Percentiles rank a stretch among this genome's conserved stretches.
Conservation (phyloP, 2,888 invertebrate genomes). For the Thereva unica region DNA sequence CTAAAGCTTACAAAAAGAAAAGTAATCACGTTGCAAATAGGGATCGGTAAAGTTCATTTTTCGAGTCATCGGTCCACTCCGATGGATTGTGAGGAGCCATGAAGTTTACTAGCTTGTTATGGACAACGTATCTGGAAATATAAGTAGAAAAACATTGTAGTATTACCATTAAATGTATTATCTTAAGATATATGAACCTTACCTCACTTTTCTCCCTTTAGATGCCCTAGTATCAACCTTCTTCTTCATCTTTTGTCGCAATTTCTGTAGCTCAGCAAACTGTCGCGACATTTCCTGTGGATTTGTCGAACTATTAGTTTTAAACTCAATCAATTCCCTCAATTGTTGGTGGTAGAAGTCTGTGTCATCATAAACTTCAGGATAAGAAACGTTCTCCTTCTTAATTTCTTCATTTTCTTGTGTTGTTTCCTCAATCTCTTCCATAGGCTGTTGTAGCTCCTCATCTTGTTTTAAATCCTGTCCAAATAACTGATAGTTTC, state of each 20-base stretch:
- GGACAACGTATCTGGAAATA: slow-evolving; percentile 73
- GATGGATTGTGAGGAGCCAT: slow-evolving; percentile 78
- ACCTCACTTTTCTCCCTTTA: slow-evolving; percentile 87
- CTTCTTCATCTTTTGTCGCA: slow-evolving; percentile 88
- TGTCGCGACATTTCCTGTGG: slow-evolving; percentile 85
- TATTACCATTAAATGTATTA: not conserved
- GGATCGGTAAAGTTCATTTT: slow-evolving; percentile 79
- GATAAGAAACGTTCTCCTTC: slow-evolving; percentile 64
- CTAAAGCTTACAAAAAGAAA: not conserved
- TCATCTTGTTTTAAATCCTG: slow-evolving; percentile 37
- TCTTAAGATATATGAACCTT: not conserved
- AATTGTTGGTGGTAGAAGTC: slow-evolving; percentile 96
- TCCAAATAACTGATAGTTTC: slow-evolving; percentile 70
- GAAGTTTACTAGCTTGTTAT: slow-evolving; percentile 84
- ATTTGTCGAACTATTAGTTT: slow-evolving; percentile 81
- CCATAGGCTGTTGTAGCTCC: slow-evolving; percentile 46
- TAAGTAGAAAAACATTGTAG: slow-evolving; percentile 15
- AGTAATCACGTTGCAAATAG: slow-evolving; percentile 65
- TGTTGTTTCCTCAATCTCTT: slow-evolving; percentile 47
- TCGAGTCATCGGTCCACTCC: slow-evolving; percentile 77
- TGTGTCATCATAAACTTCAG: slow-evolving; percentile 93
- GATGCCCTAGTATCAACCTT: slow-evolving; percentile 93
- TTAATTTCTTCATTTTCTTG: slow-evolving; percentile 52
- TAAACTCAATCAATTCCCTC: slow-evolving; percentile 89
- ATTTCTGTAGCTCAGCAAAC: slow-evolving; percentile 89